Conservation (phyloP, 1,140 invertebrate genomes). For the Platyscapa corneri region DNA sequence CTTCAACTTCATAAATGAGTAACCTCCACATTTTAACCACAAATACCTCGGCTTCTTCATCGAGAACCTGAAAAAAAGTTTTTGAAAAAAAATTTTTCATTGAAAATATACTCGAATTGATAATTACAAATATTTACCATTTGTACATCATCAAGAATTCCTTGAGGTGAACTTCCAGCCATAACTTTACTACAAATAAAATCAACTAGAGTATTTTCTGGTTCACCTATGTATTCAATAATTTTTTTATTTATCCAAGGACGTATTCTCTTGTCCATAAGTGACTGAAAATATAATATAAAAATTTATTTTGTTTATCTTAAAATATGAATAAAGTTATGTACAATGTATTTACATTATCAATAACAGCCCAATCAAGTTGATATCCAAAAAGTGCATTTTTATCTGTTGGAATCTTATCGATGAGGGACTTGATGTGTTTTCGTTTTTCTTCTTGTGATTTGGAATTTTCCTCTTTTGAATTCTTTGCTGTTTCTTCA, state of each 20-base stretch:
- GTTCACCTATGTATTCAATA: conserved; percentile 99
- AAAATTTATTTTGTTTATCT: neutral
- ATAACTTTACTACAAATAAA: conserved; percentile 99
- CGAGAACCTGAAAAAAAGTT: conserved; percentile 84
- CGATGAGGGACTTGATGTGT: conserved; percentile 97
- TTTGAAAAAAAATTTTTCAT: neutral
- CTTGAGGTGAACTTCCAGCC: conserved; percentile 92
- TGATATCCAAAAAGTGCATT: conserved; percentile 95
- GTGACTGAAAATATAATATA: conserved; percentile 71
- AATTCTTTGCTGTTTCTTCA: conserved; percentile 76
- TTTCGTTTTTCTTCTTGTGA: conserved; percentile 95
- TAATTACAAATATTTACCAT: conserved; percentile 82
- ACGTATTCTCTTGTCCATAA: conserved; percentile 97
- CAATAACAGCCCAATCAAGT: conserved; percentile 92
- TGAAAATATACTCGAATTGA: neutral
- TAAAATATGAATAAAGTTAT: conserved; percentile 11
- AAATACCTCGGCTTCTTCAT: conserved; percentile 99
- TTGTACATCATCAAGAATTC: conserved; percentile 97
- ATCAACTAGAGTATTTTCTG: conserved; percentile 97
- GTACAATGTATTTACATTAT: conserved; percentile 82
- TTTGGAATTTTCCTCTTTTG: conserved; percentile 81
- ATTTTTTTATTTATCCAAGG: conserved; percentile 99
- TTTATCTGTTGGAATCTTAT: conserved; percentile 98
- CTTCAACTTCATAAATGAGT: conserved; percentile 99
- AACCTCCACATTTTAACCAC: conserved; percentile 99